Conservation (phyloP, 2,888 invertebrate genomes). For the Drosophila austrosaltans region DNA sequence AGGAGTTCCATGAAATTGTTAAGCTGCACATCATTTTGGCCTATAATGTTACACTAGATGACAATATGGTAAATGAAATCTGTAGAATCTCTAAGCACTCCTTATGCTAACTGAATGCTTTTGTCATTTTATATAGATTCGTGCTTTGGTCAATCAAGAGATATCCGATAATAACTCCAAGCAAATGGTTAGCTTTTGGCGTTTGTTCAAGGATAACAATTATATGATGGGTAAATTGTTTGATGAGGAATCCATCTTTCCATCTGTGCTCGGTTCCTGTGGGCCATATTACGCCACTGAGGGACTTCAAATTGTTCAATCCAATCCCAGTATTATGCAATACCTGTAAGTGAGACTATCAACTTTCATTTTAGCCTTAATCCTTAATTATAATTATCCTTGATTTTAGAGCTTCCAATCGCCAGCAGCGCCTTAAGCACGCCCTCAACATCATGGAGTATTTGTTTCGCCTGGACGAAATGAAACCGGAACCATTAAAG, state of each 20-base stretch:
- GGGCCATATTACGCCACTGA: constrained; percentile 83
- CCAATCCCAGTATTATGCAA: constrained; percentile 77
- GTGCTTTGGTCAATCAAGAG: constrained; percentile 81
- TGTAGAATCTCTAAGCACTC: background rate
- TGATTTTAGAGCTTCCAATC: constrained; percentile 72
- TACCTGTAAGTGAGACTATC: constrained; percentile 77
- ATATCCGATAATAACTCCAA: constrained; percentile 80
- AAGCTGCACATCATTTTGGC: constrained; percentile 81
- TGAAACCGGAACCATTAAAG: constrained; percentile 81
- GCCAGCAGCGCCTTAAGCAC: constrained; percentile 80
- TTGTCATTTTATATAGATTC: constrained; percentile 64
- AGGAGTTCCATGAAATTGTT: constrained; percentile 82
- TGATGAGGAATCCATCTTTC: constrained; percentile 82
- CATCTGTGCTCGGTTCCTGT: constrained; percentile 81
- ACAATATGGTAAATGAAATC: constrained; percentile 77
- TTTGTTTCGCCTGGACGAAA: constrained; percentile 80
- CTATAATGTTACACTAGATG: constrained; percentile 82
- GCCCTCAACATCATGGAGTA: constrained; percentile 82
- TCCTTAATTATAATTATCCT: background rate
- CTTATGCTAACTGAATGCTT: background rate
- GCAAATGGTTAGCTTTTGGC: constrained; percentile 82
- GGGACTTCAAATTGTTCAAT: constrained; percentile 75
- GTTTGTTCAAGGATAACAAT: constrained; percentile 82
- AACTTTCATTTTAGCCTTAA: too few species aligned
- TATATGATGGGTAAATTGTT: constrained; percentile 83